phyloP scores from a whole-genome alignment of 2,797 vertebrate genomes.

The Selene dorsalis region DNA sequence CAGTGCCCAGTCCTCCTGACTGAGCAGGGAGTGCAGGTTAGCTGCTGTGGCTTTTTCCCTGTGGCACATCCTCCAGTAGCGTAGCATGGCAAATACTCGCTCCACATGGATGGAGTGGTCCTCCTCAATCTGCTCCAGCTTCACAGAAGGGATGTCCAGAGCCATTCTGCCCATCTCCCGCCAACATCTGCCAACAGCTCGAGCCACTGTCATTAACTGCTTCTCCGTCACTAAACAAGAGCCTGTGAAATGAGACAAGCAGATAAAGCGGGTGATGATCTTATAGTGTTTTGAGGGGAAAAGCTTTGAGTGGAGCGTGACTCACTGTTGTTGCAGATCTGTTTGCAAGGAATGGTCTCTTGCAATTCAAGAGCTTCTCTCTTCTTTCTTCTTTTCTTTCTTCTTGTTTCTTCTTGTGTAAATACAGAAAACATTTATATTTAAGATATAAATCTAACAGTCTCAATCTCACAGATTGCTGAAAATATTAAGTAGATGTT shows the following conservation, averaged over 20 bases:
- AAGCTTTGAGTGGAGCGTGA: not conserved
- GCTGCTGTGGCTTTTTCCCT: constrained; percentile 71
- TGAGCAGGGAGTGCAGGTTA: constrained; percentile 78
- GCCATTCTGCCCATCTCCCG: constrained; percentile 78
- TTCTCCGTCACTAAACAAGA: constrained; percentile 73
- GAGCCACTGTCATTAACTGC: constrained; percentile 82
- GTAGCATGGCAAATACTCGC: constrained; percentile 81
- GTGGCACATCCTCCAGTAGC: constrained; percentile 70
- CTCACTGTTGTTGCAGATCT: constrained; percentile 54
- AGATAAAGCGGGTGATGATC: not conserved
- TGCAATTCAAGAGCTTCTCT: not conserved
- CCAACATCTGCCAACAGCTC: constrained; percentile 76
- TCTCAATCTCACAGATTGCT: not conserved
- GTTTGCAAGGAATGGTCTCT: constrained; percentile 48
- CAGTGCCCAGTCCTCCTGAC: constrained; percentile 59
- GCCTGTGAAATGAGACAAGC: constrained; percentile 38
- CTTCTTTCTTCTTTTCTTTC: constrained; percentile 45
- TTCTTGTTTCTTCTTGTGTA: constrained; percentile 3
- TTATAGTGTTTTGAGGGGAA: not conserved
- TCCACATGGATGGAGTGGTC: constrained; percentile 72
- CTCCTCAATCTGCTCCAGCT: constrained; percentile 82
- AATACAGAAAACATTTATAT: not conserved
- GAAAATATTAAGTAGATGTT: not conserved
- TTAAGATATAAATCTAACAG: constrained; percentile 11
- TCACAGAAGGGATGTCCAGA: constrained; percentile 70